These are phyloP conservation scores for Metallyticus violacea DNA, from an alignment of 2,888 invertebrate genomes.

Conservation along the genomic window DNA sequence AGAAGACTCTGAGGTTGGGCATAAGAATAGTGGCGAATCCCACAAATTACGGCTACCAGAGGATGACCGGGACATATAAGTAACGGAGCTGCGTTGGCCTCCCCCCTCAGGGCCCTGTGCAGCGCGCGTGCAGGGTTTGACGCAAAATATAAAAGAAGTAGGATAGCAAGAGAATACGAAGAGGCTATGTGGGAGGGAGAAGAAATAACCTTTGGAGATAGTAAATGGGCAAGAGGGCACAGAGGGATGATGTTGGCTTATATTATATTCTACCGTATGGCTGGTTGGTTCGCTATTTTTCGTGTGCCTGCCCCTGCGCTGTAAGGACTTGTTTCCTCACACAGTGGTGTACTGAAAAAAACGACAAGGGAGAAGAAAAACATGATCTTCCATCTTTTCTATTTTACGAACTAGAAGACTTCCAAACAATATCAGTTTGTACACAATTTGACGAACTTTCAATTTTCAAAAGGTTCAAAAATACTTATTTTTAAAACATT, in stretches of 20 bases:
- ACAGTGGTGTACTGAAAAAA: too few species aligned
- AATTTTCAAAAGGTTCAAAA: too few species aligned
- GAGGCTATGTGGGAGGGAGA: not conserved
- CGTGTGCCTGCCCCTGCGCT: not conserved
- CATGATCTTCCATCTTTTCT: not conserved
- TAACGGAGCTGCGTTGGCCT: not conserved
- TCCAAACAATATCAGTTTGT: too few species aligned
- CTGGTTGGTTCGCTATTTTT: too few species aligned
- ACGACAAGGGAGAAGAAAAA: not conserved
- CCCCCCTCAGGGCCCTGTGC: not conserved
- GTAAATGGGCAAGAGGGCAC: not conserved
- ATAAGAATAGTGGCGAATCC: too few species aligned
- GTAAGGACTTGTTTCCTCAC: not conserved
- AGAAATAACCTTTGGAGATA: not conserved
- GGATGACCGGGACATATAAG: not conserved
- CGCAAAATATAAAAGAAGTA: not conserved
- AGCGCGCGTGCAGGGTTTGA: not conserved
- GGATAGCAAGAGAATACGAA: not conserved
- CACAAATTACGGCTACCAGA: not conserved
- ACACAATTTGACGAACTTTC: too few species aligned
- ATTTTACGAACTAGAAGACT: not conserved
- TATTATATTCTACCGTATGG: not conserved
- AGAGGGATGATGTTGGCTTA: not conserved
- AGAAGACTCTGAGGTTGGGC: too few species aligned
- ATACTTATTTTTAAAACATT: too few species aligned